Conservation (phyloP, 2,888 invertebrate genomes). For the Seira musarum region DNA sequence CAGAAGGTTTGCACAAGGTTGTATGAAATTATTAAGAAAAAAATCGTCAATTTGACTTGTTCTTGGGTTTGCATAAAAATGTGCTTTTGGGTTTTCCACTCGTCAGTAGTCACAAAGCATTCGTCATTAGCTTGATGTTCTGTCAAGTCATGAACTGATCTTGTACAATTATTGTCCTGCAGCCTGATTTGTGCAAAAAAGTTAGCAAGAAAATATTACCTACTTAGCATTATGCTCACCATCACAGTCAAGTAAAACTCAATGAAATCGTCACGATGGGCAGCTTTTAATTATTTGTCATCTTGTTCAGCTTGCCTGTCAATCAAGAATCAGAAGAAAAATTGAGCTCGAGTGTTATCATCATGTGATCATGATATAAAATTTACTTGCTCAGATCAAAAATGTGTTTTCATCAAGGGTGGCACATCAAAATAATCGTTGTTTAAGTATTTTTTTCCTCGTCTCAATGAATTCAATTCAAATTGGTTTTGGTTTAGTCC, state of each 20-base stretch:
- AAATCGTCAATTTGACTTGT: no score
- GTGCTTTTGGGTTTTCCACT: no score
- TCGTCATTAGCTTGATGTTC: no score
- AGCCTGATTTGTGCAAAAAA: no score
- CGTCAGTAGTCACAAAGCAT: no score
- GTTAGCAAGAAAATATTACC: no score
- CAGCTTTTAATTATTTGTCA: slow-evolving; percentile 32
- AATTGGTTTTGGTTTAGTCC: neutral
- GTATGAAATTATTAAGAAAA: no score
- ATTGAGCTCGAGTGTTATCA: neutral
- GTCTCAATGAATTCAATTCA: neutral
- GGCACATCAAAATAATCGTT: neutral
- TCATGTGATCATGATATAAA: no score
- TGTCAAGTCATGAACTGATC: neutral
- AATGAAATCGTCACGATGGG: neutral
- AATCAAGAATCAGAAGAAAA: slow-evolving; percentile 14
- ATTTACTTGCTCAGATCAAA: neutral
- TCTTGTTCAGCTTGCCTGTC: slow-evolving; percentile 8
- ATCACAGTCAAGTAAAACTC: no score
- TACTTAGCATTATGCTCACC: no score
- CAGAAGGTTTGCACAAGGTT: no score
- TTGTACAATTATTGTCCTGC: neutral
- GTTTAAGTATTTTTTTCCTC: neutral
- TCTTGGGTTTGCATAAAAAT: no score
- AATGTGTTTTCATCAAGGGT: slow-evolving; percentile 5